Evolutionary conservation across 2,797 vertebrate genomes (phyloP).

Genomic region (Rhodeus uyekii): DNA sequence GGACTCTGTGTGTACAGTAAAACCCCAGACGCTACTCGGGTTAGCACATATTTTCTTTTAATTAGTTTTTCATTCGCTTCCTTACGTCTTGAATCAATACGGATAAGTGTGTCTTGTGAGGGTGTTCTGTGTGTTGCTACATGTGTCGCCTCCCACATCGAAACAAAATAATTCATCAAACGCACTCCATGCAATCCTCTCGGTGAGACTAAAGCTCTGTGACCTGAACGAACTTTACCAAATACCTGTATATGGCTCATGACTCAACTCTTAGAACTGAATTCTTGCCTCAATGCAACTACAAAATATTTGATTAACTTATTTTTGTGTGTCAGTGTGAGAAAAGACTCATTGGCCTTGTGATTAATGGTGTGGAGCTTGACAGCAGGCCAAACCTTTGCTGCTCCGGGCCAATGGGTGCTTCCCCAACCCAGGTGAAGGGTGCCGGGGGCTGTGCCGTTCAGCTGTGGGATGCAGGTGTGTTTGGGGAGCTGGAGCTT

Average conservation of each 20-base stretch:
- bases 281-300: neutral
- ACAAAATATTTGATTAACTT: neutral
- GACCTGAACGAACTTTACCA: neutral
- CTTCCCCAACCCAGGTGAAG: slow-evolving; percentile 79
- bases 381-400: slow-evolving; percentile 71
- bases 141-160: slow-evolving; percentile 52
- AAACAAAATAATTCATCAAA: slow-evolving; percentile 22
- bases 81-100: slow-evolving; percentile 68
- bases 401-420: slow-evolving; percentile 72
- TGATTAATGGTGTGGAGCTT: slow-evolving; percentile 76
- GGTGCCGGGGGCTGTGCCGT: slow-evolving; percentile 67
- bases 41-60: slow-evolving; percentile 81
- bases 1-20: slow-evolving; percentile 74
- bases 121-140: slow-evolving; percentile 50
- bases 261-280: neutral
- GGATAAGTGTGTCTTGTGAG: slow-evolving; percentile 64
- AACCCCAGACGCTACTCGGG: slow-evolving; percentile 69
- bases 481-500: slow-evolving; percentile 47
- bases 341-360: slow-evolving; percentile 44
- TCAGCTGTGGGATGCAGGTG: slow-evolving; percentile 78
- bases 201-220: neutral
- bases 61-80: slow-evolving; percentile 80
- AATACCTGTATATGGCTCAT: neutral
- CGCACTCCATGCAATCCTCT: neutral
- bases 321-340: neutral